phyloP scores from a whole-genome alignment of 2,888 invertebrate genomes.

The Sinotaia quadrata region DNA sequence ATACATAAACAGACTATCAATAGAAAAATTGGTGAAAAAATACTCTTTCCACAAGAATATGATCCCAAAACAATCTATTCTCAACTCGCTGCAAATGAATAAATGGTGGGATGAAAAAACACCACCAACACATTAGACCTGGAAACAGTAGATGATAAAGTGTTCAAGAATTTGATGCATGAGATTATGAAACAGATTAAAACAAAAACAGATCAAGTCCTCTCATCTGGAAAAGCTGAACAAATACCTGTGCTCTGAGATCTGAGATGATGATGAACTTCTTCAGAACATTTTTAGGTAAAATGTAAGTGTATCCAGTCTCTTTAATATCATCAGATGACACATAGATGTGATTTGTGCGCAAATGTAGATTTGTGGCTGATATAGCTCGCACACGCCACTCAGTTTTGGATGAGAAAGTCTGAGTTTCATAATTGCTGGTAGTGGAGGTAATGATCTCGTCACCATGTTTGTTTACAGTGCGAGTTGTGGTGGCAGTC shows the following conservation, averaged over 20 bases:
- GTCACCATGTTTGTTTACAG: constrained; percentile 99
- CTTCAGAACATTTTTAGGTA: constrained; percentile 94
- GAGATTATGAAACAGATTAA: neutral
- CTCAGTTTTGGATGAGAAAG: constrained; percentile 98
- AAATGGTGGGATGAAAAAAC: neutral
- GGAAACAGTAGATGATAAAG: neutral
- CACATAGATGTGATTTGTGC: constrained; percentile 99
- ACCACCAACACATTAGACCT: neutral
- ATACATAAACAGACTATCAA: neutral
- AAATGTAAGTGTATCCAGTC: constrained; percentile 92
- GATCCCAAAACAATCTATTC: neutral
- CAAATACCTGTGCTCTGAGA: constrained; percentile 87
- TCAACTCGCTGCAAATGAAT: neutral
- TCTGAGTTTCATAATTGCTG: constrained; percentile 97
- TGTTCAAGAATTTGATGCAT: neutral
- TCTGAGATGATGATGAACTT: constrained; percentile 99
- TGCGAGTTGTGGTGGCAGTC: constrained; percentile 97
- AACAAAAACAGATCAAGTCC: neutral
- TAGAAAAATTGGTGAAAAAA: neutral
- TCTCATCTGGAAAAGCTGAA: neutral
- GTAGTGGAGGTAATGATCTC: constrained; percentile 99
- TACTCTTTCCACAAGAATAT: neutral
- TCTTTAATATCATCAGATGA: constrained; percentile 99
- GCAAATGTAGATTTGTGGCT: constrained; percentile 94
- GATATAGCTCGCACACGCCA: constrained; percentile 98